Evolutionary conservation across 2,113 vertebrate genomes (phyloP).

Genomic region (Hoplias malabaricus): DNA sequence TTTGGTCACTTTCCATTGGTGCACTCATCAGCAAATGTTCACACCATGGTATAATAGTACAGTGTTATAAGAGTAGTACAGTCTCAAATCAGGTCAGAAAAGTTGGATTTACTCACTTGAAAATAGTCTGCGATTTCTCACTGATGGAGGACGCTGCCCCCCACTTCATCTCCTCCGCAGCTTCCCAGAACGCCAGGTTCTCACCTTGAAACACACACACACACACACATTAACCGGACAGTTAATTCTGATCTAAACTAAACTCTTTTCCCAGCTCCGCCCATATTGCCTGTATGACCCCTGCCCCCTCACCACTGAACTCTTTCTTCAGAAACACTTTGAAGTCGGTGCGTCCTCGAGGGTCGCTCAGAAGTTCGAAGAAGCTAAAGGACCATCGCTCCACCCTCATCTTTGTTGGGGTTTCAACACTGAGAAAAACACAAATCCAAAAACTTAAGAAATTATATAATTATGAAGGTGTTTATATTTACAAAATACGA

Average conservation of each 20-base stretch:
- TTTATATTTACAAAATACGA: too few species aligned
- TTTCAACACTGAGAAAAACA: constrained; percentile 76
- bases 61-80: too few species aligned
- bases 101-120: constrained; percentile 88
- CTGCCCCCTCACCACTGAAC: constrained; percentile 84
- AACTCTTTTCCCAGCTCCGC: not conserved
- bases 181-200: constrained; percentile 97
- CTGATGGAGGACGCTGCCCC: constrained; percentile 88
- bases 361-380: constrained; percentile 87
- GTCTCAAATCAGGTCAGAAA: too few species aligned
- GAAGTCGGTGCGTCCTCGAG: constrained; percentile 89
- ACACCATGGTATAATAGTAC: too few species aligned
- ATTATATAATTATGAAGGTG: too few species aligned
- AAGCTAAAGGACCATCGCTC: constrained; percentile 97
- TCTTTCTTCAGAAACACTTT: constrained; percentile 97
- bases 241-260: not conserved
- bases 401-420: constrained; percentile 90
- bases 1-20: too few species aligned
- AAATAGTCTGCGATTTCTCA: constrained; percentile 88
- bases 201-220: constrained; percentile 75
- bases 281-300: too few species aligned
- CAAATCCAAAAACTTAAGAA: not conserved
- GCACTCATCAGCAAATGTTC: too few species aligned
- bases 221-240: not conserved
- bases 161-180: constrained; percentile 94